These are phyloP conservation scores for Erpornis zantholeuca DNA, from an alignment of 2,113 vertebrate genomes.

Conservation along the genomic window DNA sequence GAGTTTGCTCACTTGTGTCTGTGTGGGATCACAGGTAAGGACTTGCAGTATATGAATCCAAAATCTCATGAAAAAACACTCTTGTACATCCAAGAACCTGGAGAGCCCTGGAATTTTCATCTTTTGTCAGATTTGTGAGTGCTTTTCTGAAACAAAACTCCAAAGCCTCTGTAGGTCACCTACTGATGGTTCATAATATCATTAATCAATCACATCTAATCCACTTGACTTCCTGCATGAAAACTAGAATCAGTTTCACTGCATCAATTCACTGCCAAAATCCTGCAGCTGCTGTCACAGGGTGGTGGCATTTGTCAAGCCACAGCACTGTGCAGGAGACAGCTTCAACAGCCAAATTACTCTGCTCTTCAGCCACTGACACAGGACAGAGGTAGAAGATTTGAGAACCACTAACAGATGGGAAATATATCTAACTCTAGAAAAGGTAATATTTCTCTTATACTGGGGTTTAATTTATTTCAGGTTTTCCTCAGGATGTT, in stretches of 20 bases:
- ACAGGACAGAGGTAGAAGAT: neutral
- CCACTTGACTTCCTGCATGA: neutral
- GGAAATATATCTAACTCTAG: neutral
- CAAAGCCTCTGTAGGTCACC: neutral
- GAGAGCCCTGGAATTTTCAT: neutral
- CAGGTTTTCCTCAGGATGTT: neutral
- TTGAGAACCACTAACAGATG: slow-evolving; percentile 34
- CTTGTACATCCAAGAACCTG: neutral
- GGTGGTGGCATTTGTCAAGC: neutral
- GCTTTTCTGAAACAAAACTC: neutral
- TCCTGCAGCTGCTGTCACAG: neutral
- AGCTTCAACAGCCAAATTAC: neutral
- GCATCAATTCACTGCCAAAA: neutral
- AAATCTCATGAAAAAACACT: neutral
- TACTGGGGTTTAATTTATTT: neutral
- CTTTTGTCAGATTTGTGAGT: neutral
- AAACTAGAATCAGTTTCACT: neutral
- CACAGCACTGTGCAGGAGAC: neutral
- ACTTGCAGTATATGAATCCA: neutral
- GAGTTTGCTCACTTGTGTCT: neutral
- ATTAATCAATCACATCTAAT: neutral
- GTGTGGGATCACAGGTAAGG: neutral
- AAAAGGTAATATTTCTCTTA: neutral
- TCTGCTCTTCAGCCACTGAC: neutral
- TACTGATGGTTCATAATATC: neutral